Evolutionary conservation across 2,888 invertebrate species (phyloP), one percentile per base, ranked within the genome.

Genomic region (Desoria tigrina): DNA sequence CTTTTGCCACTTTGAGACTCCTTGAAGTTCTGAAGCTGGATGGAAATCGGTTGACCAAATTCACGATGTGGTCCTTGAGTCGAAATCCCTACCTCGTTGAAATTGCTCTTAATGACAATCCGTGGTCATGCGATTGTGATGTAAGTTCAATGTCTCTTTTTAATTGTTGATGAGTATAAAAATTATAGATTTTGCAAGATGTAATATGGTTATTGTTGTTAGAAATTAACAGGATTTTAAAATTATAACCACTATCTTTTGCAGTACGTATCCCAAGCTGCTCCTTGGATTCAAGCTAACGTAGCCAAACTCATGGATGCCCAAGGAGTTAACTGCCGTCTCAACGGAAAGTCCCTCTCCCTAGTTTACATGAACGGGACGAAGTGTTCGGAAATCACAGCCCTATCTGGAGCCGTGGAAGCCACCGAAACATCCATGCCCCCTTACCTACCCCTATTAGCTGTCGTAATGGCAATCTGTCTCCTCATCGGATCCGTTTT

Each of bases 81-180:
- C 82, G 86, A 77, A 92, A 92, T 82, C 90, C 91, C 24, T 91
- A 91, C 82, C 85, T 94, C 78, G 89, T 90, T n/a, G 90, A 90
- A 81, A 88, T 94, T 77, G 88, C 88, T 61, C 83, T 94, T 72
- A 86, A 89, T 64, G 87, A 87, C 77, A 94, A 94, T 80, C 88
- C 89, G 57, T 94, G 94, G 94, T 90, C 90, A 72, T 94, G 94
- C 81, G 92, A 92, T 79, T 95, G 94, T 82, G 86, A 86, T n/a
- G n/a, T n/a, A n/a, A n/a, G n/a, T n/a, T n/a, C 77, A 93, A 90
- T 80, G 39, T 39, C 39, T 39, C 39, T 11, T 39, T 39, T 39
- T 16, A 39, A 9, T 16, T 16, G 11, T 39, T 39, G 39, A 11
- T n/a, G n/a, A n/a, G n/a, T n/a, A n/a, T n/a, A n/a, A n/a, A n/a